Conservation (phyloP, 1,140 invertebrate species). For the Pinna nobilis region DNA sequence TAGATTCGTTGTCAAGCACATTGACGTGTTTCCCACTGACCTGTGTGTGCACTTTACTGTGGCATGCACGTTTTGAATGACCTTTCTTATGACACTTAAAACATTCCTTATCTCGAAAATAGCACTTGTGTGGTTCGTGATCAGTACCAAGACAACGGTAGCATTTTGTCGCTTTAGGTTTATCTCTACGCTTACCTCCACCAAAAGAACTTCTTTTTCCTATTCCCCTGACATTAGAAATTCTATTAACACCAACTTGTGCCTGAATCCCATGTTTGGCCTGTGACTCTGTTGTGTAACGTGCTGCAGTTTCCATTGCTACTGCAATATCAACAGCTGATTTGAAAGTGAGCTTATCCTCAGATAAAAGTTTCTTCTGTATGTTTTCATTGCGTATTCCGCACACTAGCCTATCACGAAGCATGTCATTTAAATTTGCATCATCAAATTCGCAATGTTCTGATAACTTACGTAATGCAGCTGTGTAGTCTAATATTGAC, state of each 20-base stretch:
- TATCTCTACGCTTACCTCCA: background rate
- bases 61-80: background rate
- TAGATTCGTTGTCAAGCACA: background rate
- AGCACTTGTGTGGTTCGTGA: constrained; percentile 6
- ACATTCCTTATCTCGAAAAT: constrained; percentile 7
- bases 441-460: constrained; percentile 38
- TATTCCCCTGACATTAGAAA: no score
- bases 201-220: constrained; percentile 1
- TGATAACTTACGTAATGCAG: constrained; percentile 34
- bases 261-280: background rate
- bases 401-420: constrained; percentile 36
- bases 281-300: constrained; percentile 26
- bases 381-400: constrained; percentile 30
- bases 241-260: background rate
- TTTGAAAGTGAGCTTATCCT: constrained; percentile 18
- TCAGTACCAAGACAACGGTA: constrained; percentile 23
- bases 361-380: constrained; percentile 32
- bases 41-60: background rate
- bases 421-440: constrained; percentile 12
- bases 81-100: constrained; percentile 17
- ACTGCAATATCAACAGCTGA: constrained; percentile 33
- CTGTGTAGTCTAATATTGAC: constrained; percentile 41
- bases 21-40: background rate
- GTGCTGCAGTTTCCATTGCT: constrained; percentile 39
- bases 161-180: background rate